Evolutionary conservation across 2,113 vertebrate genomes (phyloP).

Genomic region (Ptilonorhynchus violaceus): DNA sequence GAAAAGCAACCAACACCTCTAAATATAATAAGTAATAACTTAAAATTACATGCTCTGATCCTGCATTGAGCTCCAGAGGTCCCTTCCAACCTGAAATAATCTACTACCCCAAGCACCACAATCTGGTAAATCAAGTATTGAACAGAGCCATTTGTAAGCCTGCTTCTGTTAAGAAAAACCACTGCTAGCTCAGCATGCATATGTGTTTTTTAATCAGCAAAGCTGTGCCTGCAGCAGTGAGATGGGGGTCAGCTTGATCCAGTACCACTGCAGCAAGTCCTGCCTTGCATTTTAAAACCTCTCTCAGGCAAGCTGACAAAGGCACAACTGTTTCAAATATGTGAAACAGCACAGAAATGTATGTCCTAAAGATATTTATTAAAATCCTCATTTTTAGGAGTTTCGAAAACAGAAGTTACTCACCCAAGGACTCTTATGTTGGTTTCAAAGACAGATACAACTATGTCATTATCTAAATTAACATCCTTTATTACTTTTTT

Average conservation of each 20-base stretch:
- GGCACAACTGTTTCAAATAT: not conserved
- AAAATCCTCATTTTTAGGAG: not conserved
- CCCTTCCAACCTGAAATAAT: not conserved
- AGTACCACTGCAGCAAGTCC: not conserved
- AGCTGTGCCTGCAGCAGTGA: not conserved
- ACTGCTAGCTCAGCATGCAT: not conserved
- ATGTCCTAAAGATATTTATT: not conserved
- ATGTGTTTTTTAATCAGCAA: not conserved
- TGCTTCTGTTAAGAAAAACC: not conserved
- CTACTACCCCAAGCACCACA: not conserved
- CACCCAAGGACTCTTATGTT: slow-evolving; percentile 98
- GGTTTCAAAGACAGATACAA: slow-evolving; percentile 98
- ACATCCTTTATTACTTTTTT: slow-evolving; percentile 92
- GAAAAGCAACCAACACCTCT: not conserved
- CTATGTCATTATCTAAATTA: slow-evolving; percentile 96
- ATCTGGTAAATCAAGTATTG: not conserved
- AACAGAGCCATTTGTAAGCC: not conserved
- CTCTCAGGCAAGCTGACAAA: not conserved
- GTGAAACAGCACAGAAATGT: not conserved
- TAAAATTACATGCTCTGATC: not conserved
- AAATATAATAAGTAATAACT: not conserved
- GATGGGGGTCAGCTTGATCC: not conserved
- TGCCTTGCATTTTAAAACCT: not conserved
- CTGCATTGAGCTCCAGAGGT: not conserved
- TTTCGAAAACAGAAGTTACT: slow-evolving; percentile 58